phyloP scores from a whole-genome alignment of 1,140 invertebrate species.

The Hylyphantes graminicola region DNA sequence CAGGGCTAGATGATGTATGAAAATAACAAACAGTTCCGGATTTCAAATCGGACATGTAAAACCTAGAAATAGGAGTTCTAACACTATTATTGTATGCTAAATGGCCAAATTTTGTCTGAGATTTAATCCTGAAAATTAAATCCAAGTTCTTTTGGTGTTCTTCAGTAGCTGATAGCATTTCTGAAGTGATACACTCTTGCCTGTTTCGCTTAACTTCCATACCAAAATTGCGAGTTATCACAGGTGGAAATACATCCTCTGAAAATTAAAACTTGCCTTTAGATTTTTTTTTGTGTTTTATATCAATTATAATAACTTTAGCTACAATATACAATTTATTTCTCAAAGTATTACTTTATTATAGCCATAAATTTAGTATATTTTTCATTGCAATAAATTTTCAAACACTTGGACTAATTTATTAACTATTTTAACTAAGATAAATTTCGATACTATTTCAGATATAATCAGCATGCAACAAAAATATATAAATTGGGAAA shows the following conservation, averaged over 20 bases:
- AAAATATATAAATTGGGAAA: no score
- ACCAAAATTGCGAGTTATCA: constrained; percentile 34
- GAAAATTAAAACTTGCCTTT: neutral
- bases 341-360: no score
- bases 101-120: constrained; percentile 6
- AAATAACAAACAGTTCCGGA: constrained; percentile 22
- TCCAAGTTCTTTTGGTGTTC: constrained; percentile 15
- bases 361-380: no score
- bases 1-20: neutral
- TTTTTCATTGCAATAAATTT: no score
- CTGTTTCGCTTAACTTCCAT: constrained; percentile 20
- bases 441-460: no score
- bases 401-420: no score
- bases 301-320: no score
- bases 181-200: neutral
- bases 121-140: constrained; percentile 4
- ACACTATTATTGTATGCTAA: neutral
- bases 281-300: no score
- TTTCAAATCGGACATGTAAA: constrained; percentile 27
- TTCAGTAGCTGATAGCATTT: constrained; percentile 39
- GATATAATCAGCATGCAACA: no score
- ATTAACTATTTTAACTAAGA: no score
- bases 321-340: no score
- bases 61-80: neutral
- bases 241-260: constrained; percentile 54